A percentile compares a stretch with the other conserved stretches of the same genome.
Conservation (phyloP, 2,113 vertebrate species). For the Cairina moschata region DNA sequence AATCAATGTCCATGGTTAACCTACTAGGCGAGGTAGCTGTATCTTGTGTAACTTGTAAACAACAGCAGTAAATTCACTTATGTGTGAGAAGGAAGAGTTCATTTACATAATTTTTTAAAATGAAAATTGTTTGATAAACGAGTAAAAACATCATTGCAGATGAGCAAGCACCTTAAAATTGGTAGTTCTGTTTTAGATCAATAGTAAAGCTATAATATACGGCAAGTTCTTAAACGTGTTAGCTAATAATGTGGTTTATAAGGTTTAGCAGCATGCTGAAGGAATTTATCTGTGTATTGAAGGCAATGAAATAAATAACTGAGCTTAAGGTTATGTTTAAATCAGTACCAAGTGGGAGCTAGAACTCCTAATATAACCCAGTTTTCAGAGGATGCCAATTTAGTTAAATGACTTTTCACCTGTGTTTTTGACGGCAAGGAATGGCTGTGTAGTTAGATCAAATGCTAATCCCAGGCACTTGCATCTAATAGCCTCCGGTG, state of each 20-base stretch:
- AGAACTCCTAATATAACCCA: not conserved
- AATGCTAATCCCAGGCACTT: not conserved
- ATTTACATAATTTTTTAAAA: not conserved
- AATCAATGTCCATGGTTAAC: not conserved
- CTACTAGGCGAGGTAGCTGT: not conserved
- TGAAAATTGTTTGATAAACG: not conserved
- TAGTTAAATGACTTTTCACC: not conserved
- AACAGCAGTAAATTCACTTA: not conserved
- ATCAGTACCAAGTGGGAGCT: not conserved
- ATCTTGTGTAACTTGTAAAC: not conserved
- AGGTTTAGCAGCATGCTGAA: not conserved
- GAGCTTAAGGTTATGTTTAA: not conserved
- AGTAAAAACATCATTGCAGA: not conserved
- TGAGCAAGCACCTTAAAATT: not conserved
- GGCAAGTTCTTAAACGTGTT: not conserved
- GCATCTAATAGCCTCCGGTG: too few relatives aligned
- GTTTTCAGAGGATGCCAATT: not conserved
- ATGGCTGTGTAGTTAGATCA: accelerated
- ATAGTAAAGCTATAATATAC: not conserved
- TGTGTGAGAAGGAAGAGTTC: not conserved
- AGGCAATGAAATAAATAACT: not conserved
- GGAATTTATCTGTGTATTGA: not conserved
- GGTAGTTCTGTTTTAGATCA: not conserved
- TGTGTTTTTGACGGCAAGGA: not conserved
- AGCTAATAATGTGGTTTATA: not conserved